Conservation (phyloP, 2,113 vertebrate genomes). For the Phaetusa simplex region DNA sequence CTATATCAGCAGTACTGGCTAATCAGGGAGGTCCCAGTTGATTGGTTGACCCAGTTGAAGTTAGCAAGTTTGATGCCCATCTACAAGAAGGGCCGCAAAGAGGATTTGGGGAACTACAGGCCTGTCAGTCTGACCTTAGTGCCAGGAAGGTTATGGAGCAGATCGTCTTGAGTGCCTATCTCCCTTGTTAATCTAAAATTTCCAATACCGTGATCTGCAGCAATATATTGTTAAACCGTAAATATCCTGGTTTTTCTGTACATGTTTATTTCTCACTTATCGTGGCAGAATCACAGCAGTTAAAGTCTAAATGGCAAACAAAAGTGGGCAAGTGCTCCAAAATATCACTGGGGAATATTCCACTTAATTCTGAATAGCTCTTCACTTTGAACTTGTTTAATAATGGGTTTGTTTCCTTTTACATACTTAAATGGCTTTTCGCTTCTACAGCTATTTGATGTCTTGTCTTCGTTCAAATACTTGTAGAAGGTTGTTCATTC, state of each 20-base stretch:
- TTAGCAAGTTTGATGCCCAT: not conserved
- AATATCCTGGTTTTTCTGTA: not conserved
- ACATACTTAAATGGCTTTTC: not conserved
- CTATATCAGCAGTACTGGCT: not conserved
- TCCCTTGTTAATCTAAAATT: not conserved
- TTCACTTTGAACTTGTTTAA: not conserved
- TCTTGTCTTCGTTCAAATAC: not conserved
- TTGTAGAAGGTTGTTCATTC: not conserved
- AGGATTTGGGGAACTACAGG: not conserved
- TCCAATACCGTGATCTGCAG: not conserved
- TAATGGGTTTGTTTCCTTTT: not conserved
- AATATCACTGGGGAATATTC: not conserved
- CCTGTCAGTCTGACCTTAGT: not conserved
- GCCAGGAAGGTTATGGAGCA: not conserved
- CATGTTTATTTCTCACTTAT: not conserved
- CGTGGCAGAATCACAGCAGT: not conserved
- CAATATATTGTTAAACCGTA: not conserved
- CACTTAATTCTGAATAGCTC: not conserved
- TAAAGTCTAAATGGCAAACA: not conserved
- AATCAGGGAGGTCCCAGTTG: not conserved
- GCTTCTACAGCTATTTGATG: not conserved
- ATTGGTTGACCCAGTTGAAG: not conserved
- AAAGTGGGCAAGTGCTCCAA: not conserved
- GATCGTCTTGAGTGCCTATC: not conserved
- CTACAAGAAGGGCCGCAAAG: not conserved